Evolutionary conservation across 2,888 invertebrate species (phyloP).

Genomic region (Fissipunctia ypsillon): DNA sequence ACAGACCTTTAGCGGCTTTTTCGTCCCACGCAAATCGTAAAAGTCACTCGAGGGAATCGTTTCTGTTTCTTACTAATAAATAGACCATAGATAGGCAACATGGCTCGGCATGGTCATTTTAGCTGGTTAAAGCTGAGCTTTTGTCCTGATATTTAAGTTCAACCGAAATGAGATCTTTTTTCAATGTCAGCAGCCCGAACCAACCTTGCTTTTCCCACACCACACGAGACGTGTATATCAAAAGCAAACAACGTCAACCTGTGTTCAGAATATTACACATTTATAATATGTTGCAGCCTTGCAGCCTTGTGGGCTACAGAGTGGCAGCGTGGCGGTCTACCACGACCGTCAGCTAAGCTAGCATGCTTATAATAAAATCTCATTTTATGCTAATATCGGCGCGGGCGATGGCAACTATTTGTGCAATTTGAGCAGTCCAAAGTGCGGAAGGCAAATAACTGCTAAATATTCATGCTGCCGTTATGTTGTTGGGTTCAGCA

Average conservation of each 20-base stretch:
- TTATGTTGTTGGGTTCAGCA: slow-evolving; percentile 47
- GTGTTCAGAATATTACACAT: slow-evolving; percentile 56
- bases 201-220: slow-evolving; percentile 3
- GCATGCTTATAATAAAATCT: slow-evolving; percentile 69
- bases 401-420: slow-evolving; percentile 68
- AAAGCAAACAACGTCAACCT: slow-evolving; percentile 30
- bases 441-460: slow-evolving; percentile 63
- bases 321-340: slow-evolving; percentile 45
- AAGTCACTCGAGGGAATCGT: slow-evolving; percentile 49
- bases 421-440: slow-evolving; percentile 71
- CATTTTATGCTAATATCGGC: slow-evolving; percentile 79
- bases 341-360: slow-evolving; percentile 45
- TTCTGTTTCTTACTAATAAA: slow-evolving; percentile 42
- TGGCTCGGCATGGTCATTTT: not conserved
- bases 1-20: slow-evolving; percentile 25
- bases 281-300: slow-evolving; percentile 47
- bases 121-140: not conserved
- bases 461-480: slow-evolving; percentile 65
- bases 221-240: slow-evolving; percentile 17
- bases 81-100: slow-evolving; percentile 27
- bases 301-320: slow-evolving; percentile 28
- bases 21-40: slow-evolving; percentile 44
- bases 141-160: not conserved
- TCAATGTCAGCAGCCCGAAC: not conserved
- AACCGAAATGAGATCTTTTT: slow-evolving; percentile 27